phyloP scores from a whole-genome alignment of 2,797 vertebrate genomes.

The Propithecus perrieri region DNA sequence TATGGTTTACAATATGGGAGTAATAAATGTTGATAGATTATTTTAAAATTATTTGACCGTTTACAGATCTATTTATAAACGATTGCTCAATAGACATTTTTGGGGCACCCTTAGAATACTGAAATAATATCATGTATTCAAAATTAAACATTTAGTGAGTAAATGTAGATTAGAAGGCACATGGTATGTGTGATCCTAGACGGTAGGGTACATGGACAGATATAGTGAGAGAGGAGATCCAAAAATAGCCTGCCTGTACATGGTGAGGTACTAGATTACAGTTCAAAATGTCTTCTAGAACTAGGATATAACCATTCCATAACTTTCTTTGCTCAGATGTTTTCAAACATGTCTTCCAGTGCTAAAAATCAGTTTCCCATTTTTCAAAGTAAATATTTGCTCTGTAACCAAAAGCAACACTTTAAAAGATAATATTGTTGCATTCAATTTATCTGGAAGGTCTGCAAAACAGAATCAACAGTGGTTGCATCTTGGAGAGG shows the following conservation, averaged over 20 bases:
- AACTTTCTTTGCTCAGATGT: background rate
- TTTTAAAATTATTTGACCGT: conserved; percentile 21
- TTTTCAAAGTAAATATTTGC: conserved; percentile 26
- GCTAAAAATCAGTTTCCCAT: background rate
- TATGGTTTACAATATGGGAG: background rate
- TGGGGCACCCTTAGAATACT: background rate
- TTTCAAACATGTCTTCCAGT: background rate
- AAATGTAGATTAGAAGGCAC: background rate
- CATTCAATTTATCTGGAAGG: background rate
- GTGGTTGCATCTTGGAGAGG: background rate
- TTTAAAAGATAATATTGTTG: background rate
- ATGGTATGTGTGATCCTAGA: background rate
- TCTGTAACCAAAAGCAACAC: background rate
- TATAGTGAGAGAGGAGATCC: background rate
- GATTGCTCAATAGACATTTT: background rate
- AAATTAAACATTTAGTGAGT: background rate
- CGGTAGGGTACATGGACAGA: background rate
- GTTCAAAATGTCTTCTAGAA: background rate
- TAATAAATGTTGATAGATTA: background rate
- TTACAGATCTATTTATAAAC: background rate
- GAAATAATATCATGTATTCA: background rate
- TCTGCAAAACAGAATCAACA: background rate
- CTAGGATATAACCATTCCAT: background rate
- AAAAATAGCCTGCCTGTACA: background rate
- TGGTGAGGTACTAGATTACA: background rate